Evolutionary conservation across 2,797 vertebrate species (phyloP).

Genomic region (Sebastes kiyomatsui): DNA sequence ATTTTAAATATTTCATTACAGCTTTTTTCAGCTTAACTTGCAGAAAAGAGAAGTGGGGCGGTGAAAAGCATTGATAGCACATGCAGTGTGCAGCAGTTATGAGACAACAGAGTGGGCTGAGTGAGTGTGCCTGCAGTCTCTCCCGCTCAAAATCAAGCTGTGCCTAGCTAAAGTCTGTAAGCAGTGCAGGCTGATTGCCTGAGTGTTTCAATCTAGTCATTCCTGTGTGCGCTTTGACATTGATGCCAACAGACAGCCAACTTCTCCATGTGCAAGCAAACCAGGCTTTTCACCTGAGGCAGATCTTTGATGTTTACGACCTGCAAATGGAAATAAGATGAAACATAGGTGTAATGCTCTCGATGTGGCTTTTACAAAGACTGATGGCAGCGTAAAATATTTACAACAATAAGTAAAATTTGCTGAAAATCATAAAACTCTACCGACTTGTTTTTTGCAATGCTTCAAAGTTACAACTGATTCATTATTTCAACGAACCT

Average conservation of each 20-base stretch:
- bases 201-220: conserved; percentile 67
- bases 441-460: background rate
- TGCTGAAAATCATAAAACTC: conserved; percentile 58
- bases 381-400: conserved; percentile 60
- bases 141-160: conserved; percentile 73
- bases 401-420: conserved; percentile 40
- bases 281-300: conserved; percentile 64
- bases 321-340: conserved; percentile 59
- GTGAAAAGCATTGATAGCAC: conserved; percentile 57
- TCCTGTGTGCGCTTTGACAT: conserved; percentile 63
- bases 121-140: conserved; percentile 65
- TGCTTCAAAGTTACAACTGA: conserved; percentile 13
- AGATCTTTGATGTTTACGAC: conserved; percentile 71
- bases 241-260: conserved; percentile 74
- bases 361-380: conserved; percentile 57
- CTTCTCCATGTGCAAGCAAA: conserved; percentile 74
- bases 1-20: conserved; percentile 75
- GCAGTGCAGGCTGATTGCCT: conserved; percentile 67
- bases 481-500: conserved; percentile 27
- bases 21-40: conserved; percentile 72
- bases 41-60: conserved; percentile 68
- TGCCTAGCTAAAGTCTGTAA: conserved; percentile 63
- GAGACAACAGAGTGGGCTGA: conserved; percentile 65
- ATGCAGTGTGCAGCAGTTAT: conserved; percentile 61
- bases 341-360: conserved; percentile 35